phyloP scores from a whole-genome alignment of 2,888 invertebrate species.

The Dione vanillae region DNA sequence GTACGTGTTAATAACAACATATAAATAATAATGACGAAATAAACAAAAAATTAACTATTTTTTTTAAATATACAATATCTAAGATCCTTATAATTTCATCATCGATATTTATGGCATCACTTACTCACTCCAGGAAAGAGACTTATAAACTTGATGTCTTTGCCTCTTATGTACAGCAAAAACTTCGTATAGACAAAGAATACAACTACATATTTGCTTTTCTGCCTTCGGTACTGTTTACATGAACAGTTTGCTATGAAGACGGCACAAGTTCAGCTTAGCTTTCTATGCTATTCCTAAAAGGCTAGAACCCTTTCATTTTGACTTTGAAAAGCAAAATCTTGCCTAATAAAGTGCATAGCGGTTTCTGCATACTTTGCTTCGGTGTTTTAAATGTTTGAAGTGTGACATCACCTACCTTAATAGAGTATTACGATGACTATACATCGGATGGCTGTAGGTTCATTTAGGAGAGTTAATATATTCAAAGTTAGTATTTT shows the following conservation, averaged over 20 bases:
- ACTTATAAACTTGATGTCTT: no score
- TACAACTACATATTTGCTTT: background rate
- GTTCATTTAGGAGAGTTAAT: background rate
- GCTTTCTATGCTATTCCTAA: constrained; percentile 47
- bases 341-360: constrained; percentile 35
- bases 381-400: constrained; percentile 30
- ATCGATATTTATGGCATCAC: no score
- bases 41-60: no score
- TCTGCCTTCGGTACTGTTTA: constrained; percentile 21
- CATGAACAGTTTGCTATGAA: constrained; percentile 29
- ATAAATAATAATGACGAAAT: no score
- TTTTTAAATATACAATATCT: no score
- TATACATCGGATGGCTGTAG: background rate
- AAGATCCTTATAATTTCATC: no score
- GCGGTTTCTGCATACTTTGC: constrained; percentile 30
- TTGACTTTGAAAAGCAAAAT: constrained; percentile 45
- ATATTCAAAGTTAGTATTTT: no score
- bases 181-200: background rate
- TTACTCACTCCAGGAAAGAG: no score
- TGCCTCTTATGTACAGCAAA: no score
- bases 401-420: no score
- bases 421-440: background rate
- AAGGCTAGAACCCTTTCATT: constrained; percentile 42
- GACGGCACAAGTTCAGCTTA: constrained; percentile 40
- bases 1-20: no score